Base-by-base conservation (phyloP, 2,797 vertebrate species). In the Sternotherus odoratus region DNA sequence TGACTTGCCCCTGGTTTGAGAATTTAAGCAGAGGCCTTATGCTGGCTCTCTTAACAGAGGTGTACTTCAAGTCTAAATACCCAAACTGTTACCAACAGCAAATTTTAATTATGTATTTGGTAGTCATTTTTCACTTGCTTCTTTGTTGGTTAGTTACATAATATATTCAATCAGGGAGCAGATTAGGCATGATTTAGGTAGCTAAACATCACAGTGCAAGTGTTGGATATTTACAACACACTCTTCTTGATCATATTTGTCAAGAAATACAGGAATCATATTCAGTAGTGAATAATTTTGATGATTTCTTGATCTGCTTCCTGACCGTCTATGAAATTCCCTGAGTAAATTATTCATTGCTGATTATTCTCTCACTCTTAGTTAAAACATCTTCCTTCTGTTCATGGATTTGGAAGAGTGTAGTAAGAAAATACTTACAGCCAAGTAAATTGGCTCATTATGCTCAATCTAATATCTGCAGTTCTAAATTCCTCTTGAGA, bases 351-450 rank as follows among this genome's bases (percentile, higher is more conserved):
- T 12, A 53, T 74, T 92, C 39, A 10, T 50, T 86, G 36, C 12
- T 84, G 82, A 50, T 94, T 91, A 89, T 91, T 83, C 12, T 72
- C 74, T 63, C 23, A 82, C 79, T 83, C 50, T 88, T 88, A 82
- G 6, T 39, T 43, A 49, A 84, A 53, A 12, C 51, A 49, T 82
- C 30, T 85, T n/a, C 10, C 50, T 3, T 63, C 33, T 86, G 21
- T 86, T 87, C 53, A 82, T 69, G n/a, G 46, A 82, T 81, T 85
- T 39, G 69, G 66, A 87, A 75, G 72, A 80, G 91, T 83, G 78
- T 83, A 83, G 48, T 17, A 51, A 54, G 66, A 90, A 89, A 82
- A 85, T 77, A 21, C 87, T 83, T 93, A 56, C 53, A 86, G 21
- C 6, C 43, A 80, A 74, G 49, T 83, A 87, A 89, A 26, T 48